phyloP scores from a whole-genome alignment of 92 coral and sea anemone species.

The Bergia sp. region DNA sequence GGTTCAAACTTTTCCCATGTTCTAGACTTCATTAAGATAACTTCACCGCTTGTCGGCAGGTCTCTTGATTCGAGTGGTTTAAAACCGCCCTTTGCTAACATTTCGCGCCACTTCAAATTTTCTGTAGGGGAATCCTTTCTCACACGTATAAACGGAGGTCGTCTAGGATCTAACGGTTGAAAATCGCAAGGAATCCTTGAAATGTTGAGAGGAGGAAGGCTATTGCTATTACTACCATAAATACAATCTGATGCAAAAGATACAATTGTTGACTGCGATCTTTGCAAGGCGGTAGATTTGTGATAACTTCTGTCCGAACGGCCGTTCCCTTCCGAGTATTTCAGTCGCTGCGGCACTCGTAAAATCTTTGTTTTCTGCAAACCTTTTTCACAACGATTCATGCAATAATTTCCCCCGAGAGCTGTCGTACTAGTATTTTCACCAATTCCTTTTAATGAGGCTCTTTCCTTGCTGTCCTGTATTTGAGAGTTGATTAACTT shows the following conservation, averaged over 20 bases:
- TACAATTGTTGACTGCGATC: neutral
- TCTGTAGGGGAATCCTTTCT: neutral
- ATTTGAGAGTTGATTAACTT: neutral
- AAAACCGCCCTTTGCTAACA: constrained; percentile 16
- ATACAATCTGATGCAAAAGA: neutral
- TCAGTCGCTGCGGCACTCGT: neutral
- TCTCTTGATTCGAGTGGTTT: constrained; percentile 25
- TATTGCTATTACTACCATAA: neutral
- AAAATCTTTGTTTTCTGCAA: neutral
- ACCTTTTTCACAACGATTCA: neutral
- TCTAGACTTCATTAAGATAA: neutral
- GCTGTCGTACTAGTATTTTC: neutral
- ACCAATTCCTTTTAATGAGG: neutral
- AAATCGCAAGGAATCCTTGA: neutral
- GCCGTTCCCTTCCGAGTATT: neutral
- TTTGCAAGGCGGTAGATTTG: neutral
- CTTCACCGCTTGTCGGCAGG: constrained; percentile 21
- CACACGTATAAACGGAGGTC: neutral
- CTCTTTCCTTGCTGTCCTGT: neutral
- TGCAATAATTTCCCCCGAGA: neutral
- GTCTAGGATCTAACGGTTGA: neutral
- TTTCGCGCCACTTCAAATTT: constrained; percentile 13
- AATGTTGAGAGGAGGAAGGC: neutral
- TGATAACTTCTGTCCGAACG: neutral
- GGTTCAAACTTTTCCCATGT: constrained; percentile 28